phyloP scores from a whole-genome alignment of 2,113 vertebrate genomes.

The Candoia aspera region DNA sequence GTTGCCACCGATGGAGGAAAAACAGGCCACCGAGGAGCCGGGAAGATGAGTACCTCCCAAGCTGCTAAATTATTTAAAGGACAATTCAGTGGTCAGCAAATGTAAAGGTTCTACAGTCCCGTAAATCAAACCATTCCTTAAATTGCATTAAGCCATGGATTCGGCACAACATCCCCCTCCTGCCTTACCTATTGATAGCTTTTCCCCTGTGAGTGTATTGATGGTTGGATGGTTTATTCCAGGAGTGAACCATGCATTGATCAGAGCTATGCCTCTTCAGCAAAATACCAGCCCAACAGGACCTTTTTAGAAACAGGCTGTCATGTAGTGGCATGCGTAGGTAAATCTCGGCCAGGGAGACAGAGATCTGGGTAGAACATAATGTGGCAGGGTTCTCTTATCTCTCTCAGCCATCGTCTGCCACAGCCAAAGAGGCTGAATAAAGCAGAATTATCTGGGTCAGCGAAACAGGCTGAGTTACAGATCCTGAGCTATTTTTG shows the following conservation, averaged over 20 bases:
- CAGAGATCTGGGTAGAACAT: not conserved
- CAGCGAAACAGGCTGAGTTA: not conserved
- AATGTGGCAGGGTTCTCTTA: not conserved
- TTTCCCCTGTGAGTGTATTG: not conserved
- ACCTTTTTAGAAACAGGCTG: not conserved
- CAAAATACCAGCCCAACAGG: not conserved
- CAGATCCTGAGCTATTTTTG: not conserved
- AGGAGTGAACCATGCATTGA: constrained; percentile 40
- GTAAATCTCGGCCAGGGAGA: not conserved
- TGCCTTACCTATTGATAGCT: constrained; percentile 37
- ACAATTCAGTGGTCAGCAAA: constrained; percentile 47
- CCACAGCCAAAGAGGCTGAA: not conserved
- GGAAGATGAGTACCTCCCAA: constrained; percentile 51
- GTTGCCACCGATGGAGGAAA: not conserved
- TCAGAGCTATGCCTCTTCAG: constrained; percentile 14
- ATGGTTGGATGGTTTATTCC: constrained; percentile 36
- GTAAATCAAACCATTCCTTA: constrained; percentile 61
- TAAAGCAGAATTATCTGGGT: not conserved
- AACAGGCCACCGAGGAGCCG: constrained; percentile 36
- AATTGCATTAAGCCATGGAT: constrained; percentile 46
- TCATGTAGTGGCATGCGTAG: not conserved
- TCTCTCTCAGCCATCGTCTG: not conserved
- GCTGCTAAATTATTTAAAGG: constrained; percentile 69
- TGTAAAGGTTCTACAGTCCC: constrained; percentile 62
- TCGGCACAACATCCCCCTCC: constrained; percentile 28